phyloP scores from a whole-genome alignment of 35 echinoderm and acorn worm genomes.

The Holothuria glaberrima region DNA sequence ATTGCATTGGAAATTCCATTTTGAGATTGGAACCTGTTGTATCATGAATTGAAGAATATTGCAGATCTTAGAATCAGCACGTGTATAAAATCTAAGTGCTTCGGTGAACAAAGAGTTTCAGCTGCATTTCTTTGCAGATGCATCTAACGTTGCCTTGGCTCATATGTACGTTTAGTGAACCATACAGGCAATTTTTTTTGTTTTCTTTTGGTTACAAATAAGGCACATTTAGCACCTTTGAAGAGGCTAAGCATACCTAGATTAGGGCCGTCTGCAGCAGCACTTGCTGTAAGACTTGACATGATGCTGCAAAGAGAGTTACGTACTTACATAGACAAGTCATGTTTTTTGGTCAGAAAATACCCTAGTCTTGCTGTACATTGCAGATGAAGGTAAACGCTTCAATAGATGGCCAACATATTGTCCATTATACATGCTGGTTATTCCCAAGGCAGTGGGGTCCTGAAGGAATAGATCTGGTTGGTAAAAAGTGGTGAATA shows the following conservation, averaged over 20 bases:
- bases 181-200: background rate
- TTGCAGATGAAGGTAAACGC: slow-evolving; percentile 16
- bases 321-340: background rate
- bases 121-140: slow-evolving; percentile 72
- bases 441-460: slow-evolving; percentile 35
- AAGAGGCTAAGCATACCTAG: slow-evolving; percentile 55
- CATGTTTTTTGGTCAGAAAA: slow-evolving; percentile 70
- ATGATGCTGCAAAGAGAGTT: slow-evolving; percentile 52
- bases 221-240: slow-evolving; percentile 50
- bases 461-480: background rate
- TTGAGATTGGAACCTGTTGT: too few relatives aligned
- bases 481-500: slow-evolving; percentile 4
- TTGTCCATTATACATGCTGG: slow-evolving; percentile 4
- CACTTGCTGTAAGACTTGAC: slow-evolving; percentile 17
- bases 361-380: slow-evolving; percentile 64
- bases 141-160: slow-evolving; percentile 8
- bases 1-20: too few relatives aligned
- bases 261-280: slow-evolving; percentile 46
- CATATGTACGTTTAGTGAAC: slow-evolving; percentile 37
- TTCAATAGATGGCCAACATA: slow-evolving; percentile 60
- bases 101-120: slow-evolving; percentile 16
- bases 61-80: background rate
- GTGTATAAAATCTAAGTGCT: slow-evolving; percentile 10
- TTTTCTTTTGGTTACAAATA: background rate
- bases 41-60: background rate